Conservation (phyloP, 2,888 invertebrate species). For the Chrysolina americana region DNA sequence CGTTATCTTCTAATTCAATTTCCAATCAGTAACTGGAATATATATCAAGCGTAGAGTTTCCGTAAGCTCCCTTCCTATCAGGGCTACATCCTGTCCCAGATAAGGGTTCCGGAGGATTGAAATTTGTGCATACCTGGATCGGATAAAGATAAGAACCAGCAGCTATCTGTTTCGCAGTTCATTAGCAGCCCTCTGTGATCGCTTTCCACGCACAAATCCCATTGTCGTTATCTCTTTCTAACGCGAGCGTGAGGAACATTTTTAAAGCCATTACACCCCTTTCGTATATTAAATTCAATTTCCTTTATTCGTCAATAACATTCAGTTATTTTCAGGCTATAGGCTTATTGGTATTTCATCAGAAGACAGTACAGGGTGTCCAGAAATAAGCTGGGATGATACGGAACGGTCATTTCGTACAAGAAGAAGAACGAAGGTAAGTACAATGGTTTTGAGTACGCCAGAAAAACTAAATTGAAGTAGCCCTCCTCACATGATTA, state of each 20-base stretch:
- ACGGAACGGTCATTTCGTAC: too few relatives aligned
- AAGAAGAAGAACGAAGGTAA: too few relatives aligned
- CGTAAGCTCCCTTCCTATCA: constrained; percentile 26
- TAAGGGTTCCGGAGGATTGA: constrained; percentile 38
- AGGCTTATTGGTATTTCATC: too few relatives aligned
- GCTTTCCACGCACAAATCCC: constrained; percentile 60
- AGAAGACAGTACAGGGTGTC: too few relatives aligned
- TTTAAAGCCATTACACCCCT: background rate
- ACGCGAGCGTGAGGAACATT: background rate
- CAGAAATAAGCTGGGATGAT: too few relatives aligned
- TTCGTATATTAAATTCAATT: background rate
- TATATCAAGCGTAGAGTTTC: constrained; percentile 19
- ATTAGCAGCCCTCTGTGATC: constrained; percentile 64
- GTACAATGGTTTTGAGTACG: too few relatives aligned
- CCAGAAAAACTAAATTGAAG: too few relatives aligned
- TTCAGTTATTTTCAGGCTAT: too few relatives aligned
- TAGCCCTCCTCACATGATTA: too few relatives aligned
- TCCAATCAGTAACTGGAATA: constrained; percentile 14
- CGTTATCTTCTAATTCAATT: constrained; percentile 21
- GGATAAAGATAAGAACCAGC: constrained; percentile 52
- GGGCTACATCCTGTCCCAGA: constrained; percentile 33
- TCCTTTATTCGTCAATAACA: background rate
- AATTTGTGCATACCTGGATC: constrained; percentile 40
- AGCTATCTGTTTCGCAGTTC: constrained; percentile 67
- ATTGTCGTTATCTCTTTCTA: constrained; percentile 12